phyloP scores from a whole-genome alignment of 1,140 invertebrate genomes.

The Reticulitermes speratus region DNA sequence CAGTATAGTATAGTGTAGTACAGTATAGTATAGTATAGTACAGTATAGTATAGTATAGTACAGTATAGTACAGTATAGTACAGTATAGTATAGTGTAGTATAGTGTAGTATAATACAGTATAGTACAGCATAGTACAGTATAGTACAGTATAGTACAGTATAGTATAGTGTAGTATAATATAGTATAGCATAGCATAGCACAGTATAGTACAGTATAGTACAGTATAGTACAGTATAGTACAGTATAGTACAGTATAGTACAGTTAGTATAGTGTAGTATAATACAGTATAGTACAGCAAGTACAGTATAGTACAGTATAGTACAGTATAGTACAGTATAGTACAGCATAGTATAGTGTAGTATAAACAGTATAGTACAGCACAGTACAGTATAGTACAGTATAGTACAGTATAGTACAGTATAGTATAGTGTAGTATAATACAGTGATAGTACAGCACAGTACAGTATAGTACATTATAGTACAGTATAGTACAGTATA shows the following conservation, averaged over 20 bases:
- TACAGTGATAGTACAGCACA: background rate
- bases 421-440: background rate
- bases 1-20: too few species aligned
- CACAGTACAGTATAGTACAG: conserved; percentile 22
- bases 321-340: too few species aligned
- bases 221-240: too few species aligned
- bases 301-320: too few species aligned
- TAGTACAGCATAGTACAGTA: background rate
- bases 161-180: background rate
- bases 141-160: background rate
- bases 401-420: background rate
- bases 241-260: background rate
- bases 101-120: too few species aligned
- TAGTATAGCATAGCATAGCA: background rate
- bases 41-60: too few species aligned
- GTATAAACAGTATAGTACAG: background rate
- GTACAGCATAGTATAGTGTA: too few species aligned
- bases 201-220: too few species aligned
- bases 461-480: background rate
- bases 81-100: too few species aligned
- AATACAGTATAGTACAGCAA: background rate
- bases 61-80: too few species aligned
- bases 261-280: background rate
- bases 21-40: too few species aligned
- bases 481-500: conserved; percentile 14